phyloP scores from a whole-genome alignment of 2,113 vertebrate species.

The Cyprichromis sp. region DNA sequence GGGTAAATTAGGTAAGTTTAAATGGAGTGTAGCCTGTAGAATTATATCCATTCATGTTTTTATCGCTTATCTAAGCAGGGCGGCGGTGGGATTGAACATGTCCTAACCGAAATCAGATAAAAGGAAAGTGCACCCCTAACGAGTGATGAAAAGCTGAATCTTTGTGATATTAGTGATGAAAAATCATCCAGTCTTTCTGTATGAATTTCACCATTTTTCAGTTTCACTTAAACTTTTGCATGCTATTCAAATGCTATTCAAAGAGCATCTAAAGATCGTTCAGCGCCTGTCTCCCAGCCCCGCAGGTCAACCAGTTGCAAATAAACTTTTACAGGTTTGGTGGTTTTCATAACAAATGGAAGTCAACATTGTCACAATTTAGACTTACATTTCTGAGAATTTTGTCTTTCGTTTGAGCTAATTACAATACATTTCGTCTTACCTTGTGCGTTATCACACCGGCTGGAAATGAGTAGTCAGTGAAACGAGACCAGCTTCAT shows the following conservation, averaged over 20 bases:
- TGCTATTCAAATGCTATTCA: neutral
- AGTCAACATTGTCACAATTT: neutral
- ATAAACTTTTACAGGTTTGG: neutral
- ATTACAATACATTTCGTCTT: neutral
- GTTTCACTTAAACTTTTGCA: neutral
- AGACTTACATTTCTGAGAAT: neutral
- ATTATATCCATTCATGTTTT: neutral
- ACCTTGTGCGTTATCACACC: neutral
- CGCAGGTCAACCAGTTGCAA: neutral
- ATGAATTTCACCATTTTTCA: neutral
- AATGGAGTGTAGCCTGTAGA: neutral
- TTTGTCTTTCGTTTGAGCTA: neutral
- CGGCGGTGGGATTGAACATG: neutral
- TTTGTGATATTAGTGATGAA: neutral
- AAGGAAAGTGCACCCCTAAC: neutral
- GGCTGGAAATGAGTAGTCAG: neutral
- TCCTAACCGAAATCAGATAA: neutral
- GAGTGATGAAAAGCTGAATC: neutral
- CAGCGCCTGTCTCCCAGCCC: neutral
- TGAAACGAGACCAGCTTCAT: neutral
- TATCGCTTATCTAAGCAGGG: neutral
- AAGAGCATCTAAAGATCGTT: neutral
- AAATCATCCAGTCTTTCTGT: neutral
- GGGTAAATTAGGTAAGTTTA: neutral
- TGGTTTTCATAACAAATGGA: neutral